Base-by-base conservation (phyloP, 2,888 invertebrate species). In the Drosophila rellima region DNA sequence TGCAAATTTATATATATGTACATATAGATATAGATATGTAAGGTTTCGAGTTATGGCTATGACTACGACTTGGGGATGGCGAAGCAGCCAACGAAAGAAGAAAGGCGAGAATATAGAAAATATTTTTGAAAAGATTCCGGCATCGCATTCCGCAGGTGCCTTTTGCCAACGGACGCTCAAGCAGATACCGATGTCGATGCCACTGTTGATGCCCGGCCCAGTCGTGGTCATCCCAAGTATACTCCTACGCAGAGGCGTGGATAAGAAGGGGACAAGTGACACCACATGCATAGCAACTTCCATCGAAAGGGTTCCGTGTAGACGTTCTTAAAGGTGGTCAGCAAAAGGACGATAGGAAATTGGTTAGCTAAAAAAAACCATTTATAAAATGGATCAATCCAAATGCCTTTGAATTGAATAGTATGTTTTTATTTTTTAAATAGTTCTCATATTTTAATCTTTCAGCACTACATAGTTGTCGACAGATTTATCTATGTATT, bases 41-140 rank as follows among this genome's bases (percentile, higher is more conserved):
- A 11, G 20, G 59, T 65, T 44, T 54, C 44, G 62, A 82, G 81
- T 86, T 80, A 83, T 88, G 73, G 87, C 60, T 66, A 60, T 54
- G 57, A 60, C 77, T 71, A 37, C 37, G 70, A 57, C 64, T 73
- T 74, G 37, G 33, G 42, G 31, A 7, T 23, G 15, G 56, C 45
- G 37, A 29, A 44, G 7, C 42, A 42, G 42, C n/a, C 20, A 18
- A 15, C 31, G 45, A 33, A 35, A 39, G 47, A 56, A 52, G 57
- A 39, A n/a, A 23, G 56, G 68, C 52, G 39, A 40, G 62, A 77
- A 68, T 65, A 78, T 76, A 80, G 80, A 89, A 78, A 88, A 88
- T 87, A 84, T 87, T 88, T 87, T 89, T 74, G 68, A 83, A 75
- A 75, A 87, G 90, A 90, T 88, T 82, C 90, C 88, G 74, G 75